Evolutionary conservation across 2,113 vertebrate species (phyloP).

Genomic region (Buteo buteo): DNA sequence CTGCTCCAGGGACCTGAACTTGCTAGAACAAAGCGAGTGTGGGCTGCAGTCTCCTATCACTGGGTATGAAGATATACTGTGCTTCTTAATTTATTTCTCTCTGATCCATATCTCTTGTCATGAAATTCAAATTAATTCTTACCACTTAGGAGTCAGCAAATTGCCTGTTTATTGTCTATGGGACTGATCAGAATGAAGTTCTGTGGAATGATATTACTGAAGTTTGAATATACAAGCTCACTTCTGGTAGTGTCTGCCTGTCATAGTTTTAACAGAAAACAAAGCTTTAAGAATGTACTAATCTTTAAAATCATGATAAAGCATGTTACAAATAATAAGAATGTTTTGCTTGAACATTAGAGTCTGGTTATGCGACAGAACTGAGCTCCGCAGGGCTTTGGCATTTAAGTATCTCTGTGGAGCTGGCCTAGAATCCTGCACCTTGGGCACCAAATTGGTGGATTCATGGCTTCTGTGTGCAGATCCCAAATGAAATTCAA

Average conservation of each 20-base stretch:
- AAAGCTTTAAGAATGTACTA: not conserved
- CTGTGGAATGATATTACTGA: not conserved
- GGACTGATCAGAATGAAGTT: not conserved
- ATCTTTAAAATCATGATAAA: not conserved
- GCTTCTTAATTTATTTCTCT: conserved; percentile 27
- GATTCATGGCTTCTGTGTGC: not conserved
- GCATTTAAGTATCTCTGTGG: not conserved
- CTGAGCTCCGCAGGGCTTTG: not conserved
- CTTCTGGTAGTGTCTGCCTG: not conserved
- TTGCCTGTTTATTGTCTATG: not conserved
- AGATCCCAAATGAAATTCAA: not conserved
- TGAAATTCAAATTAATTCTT: conserved; percentile 31
- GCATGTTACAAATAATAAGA: not conserved
- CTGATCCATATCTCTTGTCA: not conserved
- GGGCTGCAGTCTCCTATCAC: not conserved
- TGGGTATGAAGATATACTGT: not conserved
- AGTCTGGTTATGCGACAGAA: not conserved
- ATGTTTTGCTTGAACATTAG: not conserved
- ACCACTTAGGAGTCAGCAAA: not conserved
- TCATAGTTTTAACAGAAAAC: not conserved
- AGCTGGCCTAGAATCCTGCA: not conserved
- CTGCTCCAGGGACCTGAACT: not conserved
- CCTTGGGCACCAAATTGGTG: not conserved
- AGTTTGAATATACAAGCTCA: not conserved
- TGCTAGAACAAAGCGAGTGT: not conserved